These are phyloP conservation scores for Scortum barcoo DNA, from an alignment of 2,113 vertebrate genomes.

Conservation along the genomic window DNA sequence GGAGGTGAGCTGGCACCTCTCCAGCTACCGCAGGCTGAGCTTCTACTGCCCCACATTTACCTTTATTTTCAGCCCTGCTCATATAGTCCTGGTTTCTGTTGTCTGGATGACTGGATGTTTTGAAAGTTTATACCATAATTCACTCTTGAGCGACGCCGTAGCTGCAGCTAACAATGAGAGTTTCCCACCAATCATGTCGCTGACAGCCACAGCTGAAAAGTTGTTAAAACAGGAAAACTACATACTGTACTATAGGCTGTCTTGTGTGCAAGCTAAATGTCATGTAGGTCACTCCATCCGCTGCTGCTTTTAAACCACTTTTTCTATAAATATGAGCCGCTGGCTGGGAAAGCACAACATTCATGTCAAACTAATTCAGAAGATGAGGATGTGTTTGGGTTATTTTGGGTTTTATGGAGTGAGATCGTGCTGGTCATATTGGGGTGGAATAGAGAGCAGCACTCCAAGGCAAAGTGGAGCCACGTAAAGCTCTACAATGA, in stretches of 20 bases:
- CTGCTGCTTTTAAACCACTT: not conserved
- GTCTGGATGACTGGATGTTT: not conserved
- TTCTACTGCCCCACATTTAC: not conserved
- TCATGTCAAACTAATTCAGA: not conserved
- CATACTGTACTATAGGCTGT: not conserved
- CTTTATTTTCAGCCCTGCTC: not conserved
- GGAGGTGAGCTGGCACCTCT: no score
- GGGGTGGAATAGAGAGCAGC: not conserved
- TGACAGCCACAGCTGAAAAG: not conserved
- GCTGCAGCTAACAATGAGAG: not conserved
- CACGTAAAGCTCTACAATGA: slow-evolving; percentile 5
- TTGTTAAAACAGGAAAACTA: not conserved
- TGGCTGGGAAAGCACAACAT: not conserved
- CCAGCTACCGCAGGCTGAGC: no score
- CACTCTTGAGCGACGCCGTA: not conserved
- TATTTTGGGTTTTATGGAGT: not conserved
- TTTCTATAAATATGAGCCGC: not conserved
- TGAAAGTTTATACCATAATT: not conserved
- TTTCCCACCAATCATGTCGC: not conserved
- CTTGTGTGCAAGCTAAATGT: not conserved
- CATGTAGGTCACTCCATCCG: not conserved
- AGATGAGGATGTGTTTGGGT: not conserved
- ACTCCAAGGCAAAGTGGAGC: not conserved
- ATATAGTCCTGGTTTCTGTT: not conserved
- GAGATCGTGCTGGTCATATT: not conserved